A percentile compares a stretch with the other conserved stretches of the same genome.
Conservation (phyloP, 2,888 invertebrate species). For the Myathropa florea region DNA sequence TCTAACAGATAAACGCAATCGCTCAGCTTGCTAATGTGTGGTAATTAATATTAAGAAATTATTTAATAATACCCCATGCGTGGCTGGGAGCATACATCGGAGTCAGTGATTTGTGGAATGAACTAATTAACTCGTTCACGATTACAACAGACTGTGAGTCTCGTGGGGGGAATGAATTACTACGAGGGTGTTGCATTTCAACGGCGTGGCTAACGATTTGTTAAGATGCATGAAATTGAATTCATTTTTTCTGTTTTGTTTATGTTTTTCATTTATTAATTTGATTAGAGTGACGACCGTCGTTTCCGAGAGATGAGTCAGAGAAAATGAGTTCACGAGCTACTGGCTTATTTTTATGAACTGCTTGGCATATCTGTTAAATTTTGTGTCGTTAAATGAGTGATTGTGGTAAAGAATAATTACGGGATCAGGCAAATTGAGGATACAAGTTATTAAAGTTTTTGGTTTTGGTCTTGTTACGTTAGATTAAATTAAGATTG, state of each 20-base stretch:
- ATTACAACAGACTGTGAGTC: not conserved
- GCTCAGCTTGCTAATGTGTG: not conserved
- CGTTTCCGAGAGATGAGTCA: not conserved
- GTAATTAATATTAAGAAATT: conserved; percentile 22
- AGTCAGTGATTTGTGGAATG: not conserved
- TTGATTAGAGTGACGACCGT: not conserved
- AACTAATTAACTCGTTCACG: not conserved
- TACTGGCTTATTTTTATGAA: too few relatives aligned
- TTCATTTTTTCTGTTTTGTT: not conserved
- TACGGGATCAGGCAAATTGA: too few relatives aligned
- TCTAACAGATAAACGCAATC: not conserved
- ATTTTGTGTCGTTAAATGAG: too few relatives aligned
- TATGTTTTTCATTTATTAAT: not conserved
- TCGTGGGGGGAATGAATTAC: not conserved
- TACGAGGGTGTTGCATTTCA: not conserved
- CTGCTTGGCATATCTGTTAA: too few relatives aligned
- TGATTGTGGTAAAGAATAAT: too few relatives aligned
- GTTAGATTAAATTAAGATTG: too few relatives aligned
- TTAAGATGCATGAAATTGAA: not conserved
- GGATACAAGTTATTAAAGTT: too few relatives aligned
- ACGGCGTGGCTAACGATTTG: not conserved
- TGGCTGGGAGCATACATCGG: not conserved
- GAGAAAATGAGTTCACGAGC: too few relatives aligned
- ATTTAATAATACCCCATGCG: conserved; percentile 2
- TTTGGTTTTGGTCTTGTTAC: too few relatives aligned